These are phyloP conservation scores for Hemibagrus guttatus DNA, from an alignment of 2,797 vertebrate species.

Conservation along the genomic window DNA sequence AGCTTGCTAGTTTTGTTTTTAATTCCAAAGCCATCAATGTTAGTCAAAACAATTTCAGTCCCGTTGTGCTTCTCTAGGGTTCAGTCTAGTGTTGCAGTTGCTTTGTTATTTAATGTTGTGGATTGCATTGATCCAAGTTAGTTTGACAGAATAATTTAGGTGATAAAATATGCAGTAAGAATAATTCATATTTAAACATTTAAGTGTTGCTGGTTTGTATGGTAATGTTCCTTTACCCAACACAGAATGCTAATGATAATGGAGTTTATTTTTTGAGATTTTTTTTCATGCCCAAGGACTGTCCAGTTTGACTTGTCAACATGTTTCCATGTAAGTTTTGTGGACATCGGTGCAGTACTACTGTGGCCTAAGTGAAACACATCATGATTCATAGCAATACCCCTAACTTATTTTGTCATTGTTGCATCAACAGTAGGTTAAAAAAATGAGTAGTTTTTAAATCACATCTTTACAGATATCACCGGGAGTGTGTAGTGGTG, in stretches of 20 bases:
- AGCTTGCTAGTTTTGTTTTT: too few relatives aligned
- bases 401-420: not conserved
- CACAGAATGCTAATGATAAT: not conserved
- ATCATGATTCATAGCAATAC: not conserved
- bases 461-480: conserved; percentile 10
- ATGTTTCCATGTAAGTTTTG: conserved; percentile 12
- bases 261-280: too few relatives aligned
- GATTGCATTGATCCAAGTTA: too few relatives aligned
- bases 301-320: not conserved
- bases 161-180: not conserved
- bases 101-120: too few relatives aligned
- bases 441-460: conserved; percentile 5
- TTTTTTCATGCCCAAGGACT: not conserved
- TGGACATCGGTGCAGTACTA: not conserved
- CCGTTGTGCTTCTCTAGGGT: too few relatives aligned
- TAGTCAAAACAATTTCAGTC: too few relatives aligned
- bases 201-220: not conserved
- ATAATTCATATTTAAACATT: not conserved
- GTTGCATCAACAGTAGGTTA: not conserved
- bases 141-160: too few relatives aligned
- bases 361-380: not conserved
- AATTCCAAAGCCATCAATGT: too few relatives aligned
- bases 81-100: too few relatives aligned
- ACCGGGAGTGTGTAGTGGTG: not conserved
- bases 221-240: not conserved